These are phyloP conservation scores for Beroe ovata DNA, from an alignment of 37 sponge, comb jelly and placozoan genomes.

Conservation along the genomic window DNA sequence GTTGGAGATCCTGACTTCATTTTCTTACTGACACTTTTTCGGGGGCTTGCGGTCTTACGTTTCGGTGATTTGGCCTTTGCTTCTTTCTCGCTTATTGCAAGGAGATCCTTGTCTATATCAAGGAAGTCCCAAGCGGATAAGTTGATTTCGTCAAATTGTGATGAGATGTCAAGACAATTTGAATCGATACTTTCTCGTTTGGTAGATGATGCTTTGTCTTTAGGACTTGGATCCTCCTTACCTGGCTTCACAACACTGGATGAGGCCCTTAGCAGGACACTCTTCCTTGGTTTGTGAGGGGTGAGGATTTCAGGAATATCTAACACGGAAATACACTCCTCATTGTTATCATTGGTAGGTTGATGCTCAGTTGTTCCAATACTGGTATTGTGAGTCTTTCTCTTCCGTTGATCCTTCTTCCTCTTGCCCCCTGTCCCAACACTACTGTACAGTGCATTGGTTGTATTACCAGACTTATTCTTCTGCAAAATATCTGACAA, in stretches of 20 bases:
- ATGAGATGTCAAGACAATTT: conserved; percentile 15
- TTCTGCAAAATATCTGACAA: conserved; percentile 6
- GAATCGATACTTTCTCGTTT: not conserved
- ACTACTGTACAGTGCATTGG: not conserved
- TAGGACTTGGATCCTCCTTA: not conserved
- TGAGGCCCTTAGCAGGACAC: conserved; percentile 11
- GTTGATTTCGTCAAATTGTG: conserved; percentile 19
- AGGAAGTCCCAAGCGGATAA: conserved; percentile 39
- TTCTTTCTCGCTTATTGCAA: conserved; percentile 1
- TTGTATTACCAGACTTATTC: not conserved
- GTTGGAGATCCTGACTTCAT: not conserved
- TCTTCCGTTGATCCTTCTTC: not conserved
- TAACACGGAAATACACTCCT: not conserved
- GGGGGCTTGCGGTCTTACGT: not conserved
- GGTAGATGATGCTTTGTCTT: not conserved
- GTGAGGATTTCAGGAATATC: conserved; percentile 43
- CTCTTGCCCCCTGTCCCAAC: not conserved
- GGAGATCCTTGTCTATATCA: conserved; percentile 16
- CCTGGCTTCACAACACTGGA: not conserved
- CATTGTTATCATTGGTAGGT: not conserved
- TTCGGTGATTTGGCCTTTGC: conserved; percentile 1
- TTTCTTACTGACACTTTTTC: not conserved
- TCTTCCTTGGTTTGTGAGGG: conserved; percentile 18
- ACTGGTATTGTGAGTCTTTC: not conserved
- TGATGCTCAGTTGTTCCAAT: not conserved